A percentile compares a stretch with the other conserved stretches of the same genome.
phyloP scores from a whole-genome alignment of 2,113 vertebrate species.

The Hippolais icterina region DNA sequence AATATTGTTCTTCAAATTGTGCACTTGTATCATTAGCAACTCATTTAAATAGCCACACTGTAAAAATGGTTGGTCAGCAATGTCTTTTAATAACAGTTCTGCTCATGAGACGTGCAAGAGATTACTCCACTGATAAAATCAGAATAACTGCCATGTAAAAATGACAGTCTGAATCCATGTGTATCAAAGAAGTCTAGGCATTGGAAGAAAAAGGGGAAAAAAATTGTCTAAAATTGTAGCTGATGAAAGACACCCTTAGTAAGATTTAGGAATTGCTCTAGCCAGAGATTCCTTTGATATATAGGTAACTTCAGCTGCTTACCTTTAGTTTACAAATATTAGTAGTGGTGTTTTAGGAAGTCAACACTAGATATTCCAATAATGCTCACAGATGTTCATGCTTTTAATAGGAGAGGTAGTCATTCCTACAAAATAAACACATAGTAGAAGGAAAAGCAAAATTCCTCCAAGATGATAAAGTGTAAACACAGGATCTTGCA shows the following conservation, averaged over 20 bases:
- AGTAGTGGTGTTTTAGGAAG: not conserved
- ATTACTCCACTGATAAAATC: not conserved
- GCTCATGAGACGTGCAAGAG: not conserved
- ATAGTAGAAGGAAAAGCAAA: not conserved
- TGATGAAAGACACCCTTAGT: not conserved
- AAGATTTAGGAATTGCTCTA: not conserved
- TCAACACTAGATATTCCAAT: not conserved
- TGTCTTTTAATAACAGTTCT: not conserved
- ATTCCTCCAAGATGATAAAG: not conserved
- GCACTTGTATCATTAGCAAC: not conserved
- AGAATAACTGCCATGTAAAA: not conserved
- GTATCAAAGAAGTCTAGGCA: not conserved
- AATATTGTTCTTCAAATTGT: not conserved
- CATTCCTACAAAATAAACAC: not conserved
- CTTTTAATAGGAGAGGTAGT: conserved; percentile 10
- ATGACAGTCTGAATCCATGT: not conserved
- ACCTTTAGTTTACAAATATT: not conserved
- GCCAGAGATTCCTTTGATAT: not conserved
- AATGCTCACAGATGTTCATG: conserved; percentile 6
- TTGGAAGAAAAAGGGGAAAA: not conserved
- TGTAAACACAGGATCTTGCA: not conserved
- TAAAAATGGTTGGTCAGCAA: not conserved
- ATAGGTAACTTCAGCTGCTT: not conserved
- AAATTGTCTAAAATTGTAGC: not conserved
- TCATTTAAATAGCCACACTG: not conserved